These are phyloP conservation scores for Gulo gulo DNA, from an alignment of 2,113 vertebrate genomes.

Conservation along the genomic window DNA sequence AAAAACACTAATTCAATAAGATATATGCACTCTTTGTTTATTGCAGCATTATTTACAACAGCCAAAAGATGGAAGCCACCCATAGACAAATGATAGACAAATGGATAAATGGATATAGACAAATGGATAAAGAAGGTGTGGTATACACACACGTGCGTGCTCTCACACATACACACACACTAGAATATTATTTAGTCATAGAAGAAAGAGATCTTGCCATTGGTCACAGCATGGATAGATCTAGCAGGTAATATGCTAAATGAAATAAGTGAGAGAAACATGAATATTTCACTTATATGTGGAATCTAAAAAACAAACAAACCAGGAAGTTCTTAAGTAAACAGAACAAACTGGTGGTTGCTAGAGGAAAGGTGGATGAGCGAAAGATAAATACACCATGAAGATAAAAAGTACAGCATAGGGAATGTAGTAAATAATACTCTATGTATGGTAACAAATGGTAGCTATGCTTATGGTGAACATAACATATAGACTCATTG, in stretches of 20 bases:
- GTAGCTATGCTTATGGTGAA: neutral
- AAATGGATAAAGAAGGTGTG: neutral
- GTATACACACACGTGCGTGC: neutral
- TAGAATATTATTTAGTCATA: neutral
- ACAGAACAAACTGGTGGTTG: neutral
- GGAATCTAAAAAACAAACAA: neutral
- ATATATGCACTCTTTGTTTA: neutral
- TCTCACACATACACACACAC: neutral
- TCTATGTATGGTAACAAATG: neutral
- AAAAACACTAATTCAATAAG: neutral
- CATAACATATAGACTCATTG: neutral
- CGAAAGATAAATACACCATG: neutral
- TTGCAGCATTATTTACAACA: neutral
- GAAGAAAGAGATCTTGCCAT: neutral
- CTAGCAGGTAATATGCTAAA: neutral
- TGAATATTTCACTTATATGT: neutral
- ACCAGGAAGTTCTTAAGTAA: neutral
- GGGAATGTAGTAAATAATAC: neutral
- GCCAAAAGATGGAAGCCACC: neutral
- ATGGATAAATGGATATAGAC: too few species aligned
- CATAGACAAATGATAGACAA: neutral
- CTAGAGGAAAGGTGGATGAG: neutral
- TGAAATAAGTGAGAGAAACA: neutral
- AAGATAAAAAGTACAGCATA: neutral
- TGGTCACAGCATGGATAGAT: neutral